A percentile compares a stretch with the other conserved stretches of the same genome.
Evolutionary conservation across 2,113 vertebrate genomes (phyloP).

Genomic region (Forbesichthys papilliferus): DNA sequence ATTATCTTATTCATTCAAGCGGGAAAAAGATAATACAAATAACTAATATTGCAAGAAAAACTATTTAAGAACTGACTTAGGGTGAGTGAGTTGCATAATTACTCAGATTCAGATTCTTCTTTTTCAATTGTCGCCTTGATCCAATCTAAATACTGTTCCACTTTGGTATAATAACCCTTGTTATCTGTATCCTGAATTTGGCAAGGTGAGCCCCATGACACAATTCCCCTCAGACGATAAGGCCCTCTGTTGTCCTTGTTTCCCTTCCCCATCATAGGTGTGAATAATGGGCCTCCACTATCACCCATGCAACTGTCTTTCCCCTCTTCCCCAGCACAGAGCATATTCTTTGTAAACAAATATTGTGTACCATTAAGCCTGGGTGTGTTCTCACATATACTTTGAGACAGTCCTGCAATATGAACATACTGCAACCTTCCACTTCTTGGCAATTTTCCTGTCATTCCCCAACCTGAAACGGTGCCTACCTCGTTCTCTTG

Average conservation of each 20-base stretch:
- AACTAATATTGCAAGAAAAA: no score
- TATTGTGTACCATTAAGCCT: rapidly evolving
- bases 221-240: slow-evolving; percentile 75
- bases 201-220: slow-evolving; percentile 88
- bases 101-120: slow-evolving; percentile 12
- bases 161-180: slow-evolving; percentile 88
- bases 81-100: not conserved
- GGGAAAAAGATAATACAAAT: no score
- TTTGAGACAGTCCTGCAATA: slow-evolving; percentile 53
- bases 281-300: slow-evolving; percentile 83
- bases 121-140: slow-evolving; percentile 79
- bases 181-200: slow-evolving; percentile 13
- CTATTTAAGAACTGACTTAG: not conserved
- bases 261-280: slow-evolving; percentile 39
- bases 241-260: slow-evolving; percentile 19
- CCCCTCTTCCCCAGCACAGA: slow-evolving; percentile 81
- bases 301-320: slow-evolving; percentile 86
- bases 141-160: slow-evolving; percentile 87
- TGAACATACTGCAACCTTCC: slow-evolving; percentile 67
- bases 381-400: slow-evolving; percentile 34
- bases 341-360: slow-evolving; percentile 85
- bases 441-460: slow-evolving; percentile 13
- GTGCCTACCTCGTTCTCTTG: slow-evolving; percentile 67
- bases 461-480: slow-evolving; percentile 85
- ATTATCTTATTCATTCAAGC: not conserved